Evolutionary conservation across 2,113 vertebrate genomes (phyloP).

Genomic region (Falco punctatus): DNA sequence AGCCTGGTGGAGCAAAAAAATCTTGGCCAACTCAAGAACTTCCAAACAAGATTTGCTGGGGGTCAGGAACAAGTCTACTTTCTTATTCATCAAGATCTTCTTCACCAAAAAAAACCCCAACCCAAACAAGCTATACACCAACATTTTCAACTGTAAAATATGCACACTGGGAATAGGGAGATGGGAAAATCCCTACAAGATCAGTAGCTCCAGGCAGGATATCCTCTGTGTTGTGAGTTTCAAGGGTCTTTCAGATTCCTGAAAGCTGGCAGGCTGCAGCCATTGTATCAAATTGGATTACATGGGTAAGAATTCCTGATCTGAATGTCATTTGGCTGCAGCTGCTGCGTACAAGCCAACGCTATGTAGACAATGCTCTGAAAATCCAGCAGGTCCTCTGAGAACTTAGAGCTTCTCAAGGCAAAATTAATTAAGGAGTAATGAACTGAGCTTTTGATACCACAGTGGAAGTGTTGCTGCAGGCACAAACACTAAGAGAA

Average conservation of each 20-base stretch:
- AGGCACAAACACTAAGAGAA: constrained; percentile 51
- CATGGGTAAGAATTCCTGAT: constrained; percentile 6
- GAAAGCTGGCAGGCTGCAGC: neutral
- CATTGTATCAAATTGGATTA: constrained; percentile 53
- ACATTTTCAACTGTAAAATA: neutral
- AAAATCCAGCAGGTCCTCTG: constrained; percentile 46
- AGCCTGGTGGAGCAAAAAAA: neutral
- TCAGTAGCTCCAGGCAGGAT: neutral
- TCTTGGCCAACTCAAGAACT: neutral
- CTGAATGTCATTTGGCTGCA: neutral
- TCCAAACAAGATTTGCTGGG: neutral
- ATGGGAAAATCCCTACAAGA: constrained; percentile 14
- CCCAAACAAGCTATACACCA: neutral
- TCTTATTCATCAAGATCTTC: neutral
- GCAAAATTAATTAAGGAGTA: constrained; percentile 71
- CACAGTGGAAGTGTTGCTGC: constrained; percentile 40
- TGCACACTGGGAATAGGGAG: neutral
- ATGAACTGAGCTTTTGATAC: constrained; percentile 57
- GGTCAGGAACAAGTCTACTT: neutral
- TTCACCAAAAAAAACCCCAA: neutral
- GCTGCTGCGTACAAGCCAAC: neutral
- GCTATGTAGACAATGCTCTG: neutral
- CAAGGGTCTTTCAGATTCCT: neutral
- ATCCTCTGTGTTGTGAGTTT: neutral
- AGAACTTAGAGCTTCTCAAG: constrained; percentile 53